phyloP scores from a whole-genome alignment of 1,140 invertebrate species.

The Ceratina calcarata region DNA sequence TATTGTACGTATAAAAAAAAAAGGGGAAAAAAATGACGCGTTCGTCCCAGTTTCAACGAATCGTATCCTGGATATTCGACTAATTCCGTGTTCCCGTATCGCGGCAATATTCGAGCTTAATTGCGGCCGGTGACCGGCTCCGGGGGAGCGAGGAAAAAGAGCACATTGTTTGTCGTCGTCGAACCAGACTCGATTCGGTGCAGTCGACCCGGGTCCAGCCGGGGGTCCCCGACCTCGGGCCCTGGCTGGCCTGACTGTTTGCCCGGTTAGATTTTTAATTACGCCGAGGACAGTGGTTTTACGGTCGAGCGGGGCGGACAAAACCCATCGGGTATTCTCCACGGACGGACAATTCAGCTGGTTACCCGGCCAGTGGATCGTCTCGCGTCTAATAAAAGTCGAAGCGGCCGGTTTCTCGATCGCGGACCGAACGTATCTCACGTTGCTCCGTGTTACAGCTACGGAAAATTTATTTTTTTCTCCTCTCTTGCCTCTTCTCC shows the following conservation, averaged over 20 bases:
- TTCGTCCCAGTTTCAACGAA: slow-evolving; percentile 20
- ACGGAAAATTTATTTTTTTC: slow-evolving; percentile 52
- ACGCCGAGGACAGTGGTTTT: slow-evolving; percentile 54
- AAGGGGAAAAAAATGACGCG: neutral
- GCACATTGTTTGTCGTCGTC: slow-evolving; percentile 37
- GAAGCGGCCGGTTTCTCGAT: slow-evolving; percentile 46
- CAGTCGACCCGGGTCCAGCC: slow-evolving; percentile 3
- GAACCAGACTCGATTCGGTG: slow-evolving; percentile 22
- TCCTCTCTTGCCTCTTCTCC: too few relatives aligned
- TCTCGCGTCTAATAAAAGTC: slow-evolving; percentile 62
- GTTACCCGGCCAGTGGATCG: slow-evolving; percentile 45
- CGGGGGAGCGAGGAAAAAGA: neutral
- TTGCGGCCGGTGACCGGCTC: slow-evolving; percentile 6
- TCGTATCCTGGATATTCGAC: slow-evolving; percentile 33
- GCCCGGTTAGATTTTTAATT: slow-evolving; percentile 60
- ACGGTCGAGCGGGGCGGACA: slow-evolving; percentile 37
- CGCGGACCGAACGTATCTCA: slow-evolving; percentile 40
- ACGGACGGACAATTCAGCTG: slow-evolving; percentile 51
- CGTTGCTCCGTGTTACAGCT: slow-evolving; percentile 21
- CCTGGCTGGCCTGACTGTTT: slow-evolving; percentile 2
- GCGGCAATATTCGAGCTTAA: slow-evolving; percentile 46
- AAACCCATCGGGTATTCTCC: slow-evolving; percentile 38
- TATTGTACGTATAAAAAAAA: neutral
- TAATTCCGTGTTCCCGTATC: slow-evolving; percentile 33
- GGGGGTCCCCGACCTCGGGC: too few relatives aligned